Base-by-base conservation (phyloP, 2,113 vertebrate species). In the Cisticola juncidis region DNA sequence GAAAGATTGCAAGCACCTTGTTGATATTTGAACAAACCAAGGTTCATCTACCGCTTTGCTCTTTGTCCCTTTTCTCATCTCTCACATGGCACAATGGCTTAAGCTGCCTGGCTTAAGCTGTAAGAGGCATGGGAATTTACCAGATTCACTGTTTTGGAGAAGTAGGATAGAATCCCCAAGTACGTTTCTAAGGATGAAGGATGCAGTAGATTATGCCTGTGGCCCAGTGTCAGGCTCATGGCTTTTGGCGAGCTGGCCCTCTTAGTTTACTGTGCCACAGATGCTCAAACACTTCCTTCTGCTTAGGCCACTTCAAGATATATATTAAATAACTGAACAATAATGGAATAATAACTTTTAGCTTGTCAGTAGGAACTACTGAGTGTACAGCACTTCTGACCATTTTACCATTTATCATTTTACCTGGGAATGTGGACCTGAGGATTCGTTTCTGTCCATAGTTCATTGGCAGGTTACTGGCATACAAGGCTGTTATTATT, bases 141-240 rank as follows among this genome's bases (percentile, higher is more conserved):
- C 36, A 44, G 53, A 15, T 8, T 0, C 22, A 8, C 16, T 45
- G 11, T 38, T 79, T 57, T 36, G 45, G 44, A 53, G 33, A 45
- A 25, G 35, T 1, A 45, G 38, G 38, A 35, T n/a, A 50, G 70
- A 68, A 87, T 28, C 14, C 45, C 44, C 21, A 5, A 0, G 1
- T 25, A 28, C 7, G 14, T 66, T 36, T 38, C 4, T 6, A 0
- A 0, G 44, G 10, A 9, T 29, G 19, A 61, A 61, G 25, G 11
- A 25, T 44, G 26, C 2, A 1, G 50, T 12, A 33, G n/a, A 44
- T 48, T 4, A 11, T 81, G 56, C 42, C n/a, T 44, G 36, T 51
- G 58, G 38, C 28, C 48, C 61, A 54, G 26, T 33, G 21, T 33
- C 3, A 4, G 58, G 14, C n/a, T 68, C 7, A 24, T 35, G 24